phyloP scores from a whole-genome alignment of 2,888 invertebrate species.

The Lycia hirtaria region DNA sequence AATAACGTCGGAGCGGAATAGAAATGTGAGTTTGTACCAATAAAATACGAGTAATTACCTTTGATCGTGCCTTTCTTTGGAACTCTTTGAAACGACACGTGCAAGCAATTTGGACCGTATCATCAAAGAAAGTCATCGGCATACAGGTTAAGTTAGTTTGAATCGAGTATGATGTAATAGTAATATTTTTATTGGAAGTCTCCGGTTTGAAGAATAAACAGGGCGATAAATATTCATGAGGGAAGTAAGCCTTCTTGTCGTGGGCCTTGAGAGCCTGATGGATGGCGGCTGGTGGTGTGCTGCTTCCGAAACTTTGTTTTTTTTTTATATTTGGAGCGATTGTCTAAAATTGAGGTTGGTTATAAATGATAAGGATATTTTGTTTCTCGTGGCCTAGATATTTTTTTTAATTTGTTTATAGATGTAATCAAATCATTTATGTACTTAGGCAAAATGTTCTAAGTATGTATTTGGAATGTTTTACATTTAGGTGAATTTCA shows the following conservation, averaged over 20 bases:
- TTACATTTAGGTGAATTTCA: no score
- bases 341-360: constrained; percentile 24
- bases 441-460: no score
- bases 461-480: no score
- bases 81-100: constrained; percentile 36
- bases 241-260: constrained; percentile 78
- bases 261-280: constrained; percentile 76
- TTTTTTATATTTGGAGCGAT: constrained; percentile 22
- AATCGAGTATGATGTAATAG: constrained; percentile 58
- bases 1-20: constrained; percentile 35
- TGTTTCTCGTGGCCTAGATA: background rate
- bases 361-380: constrained; percentile 2
- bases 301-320: constrained; percentile 39
- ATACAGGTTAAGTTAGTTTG: constrained; percentile 46
- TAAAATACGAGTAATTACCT: constrained; percentile 38
- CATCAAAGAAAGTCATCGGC: constrained; percentile 44
- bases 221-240: constrained; percentile 79
- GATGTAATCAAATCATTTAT: no score
- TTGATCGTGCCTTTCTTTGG: constrained; percentile 38
- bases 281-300: constrained; percentile 67
- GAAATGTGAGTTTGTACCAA: constrained; percentile 29
- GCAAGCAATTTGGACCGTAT: constrained; percentile 40
- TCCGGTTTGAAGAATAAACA: constrained; percentile 67
- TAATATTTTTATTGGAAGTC: constrained; percentile 59
- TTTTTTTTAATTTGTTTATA: no score